Evolutionary conservation across 2,888 invertebrate species (phyloP).

Genomic region (Dryomyza anilis): DNA sequence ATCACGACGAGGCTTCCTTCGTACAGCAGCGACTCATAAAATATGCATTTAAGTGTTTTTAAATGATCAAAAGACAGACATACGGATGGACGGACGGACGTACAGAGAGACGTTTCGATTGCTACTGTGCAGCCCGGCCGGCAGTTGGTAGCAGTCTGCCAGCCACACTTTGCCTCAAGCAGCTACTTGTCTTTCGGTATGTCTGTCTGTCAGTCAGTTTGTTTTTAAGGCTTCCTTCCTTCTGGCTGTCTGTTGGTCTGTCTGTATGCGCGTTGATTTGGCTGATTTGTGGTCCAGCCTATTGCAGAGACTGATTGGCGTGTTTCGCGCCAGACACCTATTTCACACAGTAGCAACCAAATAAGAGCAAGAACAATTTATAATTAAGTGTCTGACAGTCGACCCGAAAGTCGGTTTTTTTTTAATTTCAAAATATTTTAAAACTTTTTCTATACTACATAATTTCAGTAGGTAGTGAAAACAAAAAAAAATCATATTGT

Average conservation of each 20-base stretch:
- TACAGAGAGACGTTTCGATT: constrained; percentile 12
- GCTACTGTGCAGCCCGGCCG: constrained; percentile 10
- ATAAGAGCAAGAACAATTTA: too few species aligned
- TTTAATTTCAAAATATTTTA: too few species aligned
- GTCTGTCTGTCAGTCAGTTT: not conserved
- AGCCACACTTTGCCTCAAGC: not conserved
- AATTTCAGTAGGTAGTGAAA: too few species aligned
- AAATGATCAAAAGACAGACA: constrained; percentile 24
- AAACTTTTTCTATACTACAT: too few species aligned
- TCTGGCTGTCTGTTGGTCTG: not conserved
- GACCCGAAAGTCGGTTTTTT: too few species aligned
- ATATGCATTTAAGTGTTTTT: constrained; percentile 26
- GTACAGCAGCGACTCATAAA: constrained; percentile 5
- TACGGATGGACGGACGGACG: too few species aligned
- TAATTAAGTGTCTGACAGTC: too few species aligned
- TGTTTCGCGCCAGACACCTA: constrained; percentile 21
- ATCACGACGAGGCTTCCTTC: constrained; percentile 8
- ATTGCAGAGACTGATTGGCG: constrained; percentile 18
- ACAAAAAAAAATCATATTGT: too few species aligned
- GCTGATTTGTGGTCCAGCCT: constrained; percentile 18
- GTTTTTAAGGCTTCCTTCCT: not conserved
- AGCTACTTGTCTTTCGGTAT: not conserved
- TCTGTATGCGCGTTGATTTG: not conserved
- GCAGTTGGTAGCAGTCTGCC: not conserved
- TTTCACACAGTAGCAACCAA: constrained; percentile 7